Base-by-base conservation (phyloP, 2,797 vertebrate species). In the Ciconia nigra region DNA sequence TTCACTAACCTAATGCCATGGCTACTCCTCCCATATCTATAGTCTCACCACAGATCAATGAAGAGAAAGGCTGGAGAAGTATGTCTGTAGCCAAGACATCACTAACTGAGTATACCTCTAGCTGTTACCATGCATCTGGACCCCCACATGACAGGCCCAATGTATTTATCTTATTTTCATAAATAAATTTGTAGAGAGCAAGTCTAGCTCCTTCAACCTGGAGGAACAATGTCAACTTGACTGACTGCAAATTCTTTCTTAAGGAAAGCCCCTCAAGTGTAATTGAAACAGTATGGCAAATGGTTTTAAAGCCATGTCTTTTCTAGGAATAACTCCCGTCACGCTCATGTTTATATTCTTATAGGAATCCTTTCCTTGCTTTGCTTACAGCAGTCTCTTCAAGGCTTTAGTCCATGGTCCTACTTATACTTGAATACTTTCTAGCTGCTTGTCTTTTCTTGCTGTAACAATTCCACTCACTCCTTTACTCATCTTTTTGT, bases 231-330 rank as follows among this genome's bases (percentile, higher is more conserved):
- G 79, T 85, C 76, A 97, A 58, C 70, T 80, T 92, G 81, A 88
- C 21, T 86, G 92, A 92, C 96, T 91, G 93, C 78, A 97, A 97
- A 95, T 93, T 94, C 90, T 96, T 96, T 96, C 76, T 91, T 81
- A 94, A 10, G 33, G 84, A 96, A 97, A 88, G 65, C 29, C 42
- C 82, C 89, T 91, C 76, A 77, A 94, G 90, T 76, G 78, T 91
- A 95, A 96, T 94, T 95, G 83, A 74, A 91, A 57, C 76, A 87
- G 59, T 84, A 37, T 24, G 16, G 77, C 71, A 95, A 96, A 79
- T 39, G 73, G 49, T 94, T 97, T 93, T 89, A 86, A 95, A 97
- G 87, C 77, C 89, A 49, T 41, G 55, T 66, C 55, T 93, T 96
- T 81, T 93, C 54, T 78, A 47, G 33, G 72, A 92, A 87, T 85